Conservation (phyloP, 2,797 vertebrate species). For the Sebastes jordani region DNA sequence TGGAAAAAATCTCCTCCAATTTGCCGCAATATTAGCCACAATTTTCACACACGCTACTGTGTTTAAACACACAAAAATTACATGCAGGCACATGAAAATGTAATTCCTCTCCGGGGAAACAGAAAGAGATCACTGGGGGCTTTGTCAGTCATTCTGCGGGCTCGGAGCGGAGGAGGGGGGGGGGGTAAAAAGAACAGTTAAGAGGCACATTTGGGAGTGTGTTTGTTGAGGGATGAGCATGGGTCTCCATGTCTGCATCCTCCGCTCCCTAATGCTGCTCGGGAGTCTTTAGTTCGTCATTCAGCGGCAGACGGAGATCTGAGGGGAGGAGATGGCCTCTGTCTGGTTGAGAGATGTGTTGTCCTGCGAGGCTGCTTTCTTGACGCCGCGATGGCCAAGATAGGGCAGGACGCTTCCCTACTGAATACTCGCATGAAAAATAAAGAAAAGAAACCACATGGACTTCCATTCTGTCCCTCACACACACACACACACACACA, state of each 20-base stretch:
- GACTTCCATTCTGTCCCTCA: background rate
- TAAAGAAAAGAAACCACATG: constrained; percentile 36
- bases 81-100: constrained; percentile 46
- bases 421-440: constrained; percentile 29
- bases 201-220: constrained; percentile 37
- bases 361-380: constrained; percentile 32
- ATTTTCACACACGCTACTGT: constrained; percentile 21
- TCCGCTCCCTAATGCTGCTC: background rate
- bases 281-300: constrained; percentile 51
- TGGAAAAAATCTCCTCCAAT: constrained; percentile 35
- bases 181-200: constrained; percentile 43
- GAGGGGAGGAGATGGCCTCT: constrained; percentile 36
- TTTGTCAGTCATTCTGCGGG: constrained; percentile 50
- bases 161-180: background rate
- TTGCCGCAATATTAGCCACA: constrained; percentile 7
- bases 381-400: constrained; percentile 44
- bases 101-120: constrained; percentile 36
- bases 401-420: constrained; percentile 12
- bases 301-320: constrained; percentile 62
- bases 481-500: too few relatives aligned
- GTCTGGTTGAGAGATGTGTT: constrained; percentile 47
- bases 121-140: constrained; percentile 27
- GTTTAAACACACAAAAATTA: constrained; percentile 33
- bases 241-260: constrained; percentile 36
- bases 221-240: constrained; percentile 59